Evolutionary conservation across 2,797 vertebrate genomes (phyloP), one percentile per base, ranked within the genome.

Genomic region (Melanitta fusca): DNA sequence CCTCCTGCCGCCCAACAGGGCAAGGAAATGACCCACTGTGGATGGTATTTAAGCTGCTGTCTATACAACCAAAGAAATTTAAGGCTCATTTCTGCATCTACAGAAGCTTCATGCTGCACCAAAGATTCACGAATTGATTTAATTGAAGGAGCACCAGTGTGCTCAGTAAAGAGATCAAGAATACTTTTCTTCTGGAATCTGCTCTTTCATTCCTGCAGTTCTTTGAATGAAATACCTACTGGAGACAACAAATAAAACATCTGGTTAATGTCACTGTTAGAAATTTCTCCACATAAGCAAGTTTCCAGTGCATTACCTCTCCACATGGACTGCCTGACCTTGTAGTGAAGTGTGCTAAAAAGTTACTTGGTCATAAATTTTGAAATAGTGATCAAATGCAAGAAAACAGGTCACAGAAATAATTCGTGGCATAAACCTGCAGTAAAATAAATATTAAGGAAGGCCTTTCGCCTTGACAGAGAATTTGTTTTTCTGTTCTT

Each of bases 201-300:
- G 38, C 30, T 90, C 49, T 41, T 83, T 85, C 81, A 88, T 83
- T 96, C 16, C 64, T 56, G 19, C 4, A 2, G 2, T 56, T 83
- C 71, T 80, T 57, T 95, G 83, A 94, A 96, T 87, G 17, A 86
- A 94, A 65, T 60, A 85, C 58, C 77, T 88, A 77, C 47, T 15
- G 6, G 75, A 93, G 92, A 81, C 34, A 89, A 61, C 10, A 32
- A 93, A 89, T 18, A 74, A 96, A 95, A 90, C 7, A 5, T 72
- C 79, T 95, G 77, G 58, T 25, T 87, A 74, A 69, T 39, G 64
- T 83, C 83, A 94, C 0, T 0, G 28, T 60, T 83, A 69, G 58
- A 85, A 91, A 88, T 30, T 47, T 56, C 80, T 74, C 57, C 66
- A 58, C 28, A n/a, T 38, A 68, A 88, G 49, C 57, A 80, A 61